A percentile compares a stretch with the other conserved stretches of the same genome.
Evolutionary conservation across 2,113 vertebrate species (phyloP).

Genomic region (Calidris pygmaea): DNA sequence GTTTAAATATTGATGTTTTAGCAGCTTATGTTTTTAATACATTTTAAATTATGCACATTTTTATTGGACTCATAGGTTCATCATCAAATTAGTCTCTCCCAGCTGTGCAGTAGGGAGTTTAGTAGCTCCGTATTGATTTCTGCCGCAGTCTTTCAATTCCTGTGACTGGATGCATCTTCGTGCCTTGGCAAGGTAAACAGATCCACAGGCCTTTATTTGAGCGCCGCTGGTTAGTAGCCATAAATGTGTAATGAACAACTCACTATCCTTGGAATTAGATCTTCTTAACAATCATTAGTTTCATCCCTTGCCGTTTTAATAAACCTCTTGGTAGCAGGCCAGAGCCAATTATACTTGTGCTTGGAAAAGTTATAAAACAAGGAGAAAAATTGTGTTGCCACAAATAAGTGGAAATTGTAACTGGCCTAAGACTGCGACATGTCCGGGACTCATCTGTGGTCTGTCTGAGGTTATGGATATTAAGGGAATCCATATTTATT

Average conservation of each 20-base stretch:
- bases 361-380: neutral
- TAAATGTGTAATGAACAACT: conserved; percentile 5
- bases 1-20: conserved; percentile 53
- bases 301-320: neutral
- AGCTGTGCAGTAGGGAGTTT: neutral
- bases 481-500: neutral
- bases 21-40: conserved; percentile 39
- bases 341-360: neutral
- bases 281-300: conserved; percentile 31
- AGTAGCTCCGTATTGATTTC: neutral
- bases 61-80: neutral
- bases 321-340: conserved; percentile 32
- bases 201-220: neutral
- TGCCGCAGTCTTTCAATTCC: neutral
- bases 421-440: accelerated
- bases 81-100: neutral
- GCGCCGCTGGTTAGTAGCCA: neutral
- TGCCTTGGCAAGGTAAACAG: conserved; percentile 12
- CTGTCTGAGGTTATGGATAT: accelerated
- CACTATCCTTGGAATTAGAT: neutral
- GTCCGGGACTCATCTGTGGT: accelerated
- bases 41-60: conserved; percentile 35
- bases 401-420: neutral
- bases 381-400: neutral
- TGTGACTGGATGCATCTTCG: neutral